Conservation (phyloP, 2,113 vertebrate species). For the Hemiscyllium ocellatum region DNA sequence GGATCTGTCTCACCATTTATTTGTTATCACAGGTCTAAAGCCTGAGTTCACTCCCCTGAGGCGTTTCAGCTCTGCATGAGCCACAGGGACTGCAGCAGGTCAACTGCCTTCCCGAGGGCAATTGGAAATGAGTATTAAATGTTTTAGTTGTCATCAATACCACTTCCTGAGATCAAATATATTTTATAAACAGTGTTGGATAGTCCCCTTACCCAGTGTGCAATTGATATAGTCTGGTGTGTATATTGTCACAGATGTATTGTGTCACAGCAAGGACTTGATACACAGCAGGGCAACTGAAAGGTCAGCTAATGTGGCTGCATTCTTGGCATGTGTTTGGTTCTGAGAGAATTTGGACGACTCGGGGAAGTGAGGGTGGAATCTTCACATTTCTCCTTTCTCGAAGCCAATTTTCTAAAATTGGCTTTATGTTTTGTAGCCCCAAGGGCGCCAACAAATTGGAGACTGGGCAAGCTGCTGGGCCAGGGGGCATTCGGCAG, state of each 20-base stretch:
- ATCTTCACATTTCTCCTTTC: not conserved
- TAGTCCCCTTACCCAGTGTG: not conserved
- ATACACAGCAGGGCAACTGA: not conserved
- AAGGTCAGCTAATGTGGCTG: not conserved
- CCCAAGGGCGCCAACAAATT: conserved; percentile 94
- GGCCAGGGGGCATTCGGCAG: conserved; percentile 94
- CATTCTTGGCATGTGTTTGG: not conserved
- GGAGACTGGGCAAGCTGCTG: conserved; percentile 89
- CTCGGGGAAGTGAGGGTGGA: not conserved
- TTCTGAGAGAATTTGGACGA: not conserved
- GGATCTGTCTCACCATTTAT: not conserved
- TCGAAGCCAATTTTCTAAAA: not conserved
- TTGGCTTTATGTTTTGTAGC: conserved; percentile 56
- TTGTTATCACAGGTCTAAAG: not conserved
- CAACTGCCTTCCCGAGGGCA: not conserved
- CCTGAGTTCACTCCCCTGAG: not conserved
- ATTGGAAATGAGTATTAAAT: not conserved
- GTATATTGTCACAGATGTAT: not conserved
- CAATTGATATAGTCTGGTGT: not conserved
- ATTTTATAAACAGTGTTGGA: not conserved
- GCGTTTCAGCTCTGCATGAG: not conserved
- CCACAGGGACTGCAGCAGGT: not conserved
- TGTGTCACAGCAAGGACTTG: not conserved
- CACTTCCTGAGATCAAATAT: too few relatives aligned
- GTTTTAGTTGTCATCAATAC: not conserved